phyloP scores from a whole-genome alignment of 30 jellyfish, hydroid and myxozoan genomes.

The Cassiopea andromeda region DNA sequence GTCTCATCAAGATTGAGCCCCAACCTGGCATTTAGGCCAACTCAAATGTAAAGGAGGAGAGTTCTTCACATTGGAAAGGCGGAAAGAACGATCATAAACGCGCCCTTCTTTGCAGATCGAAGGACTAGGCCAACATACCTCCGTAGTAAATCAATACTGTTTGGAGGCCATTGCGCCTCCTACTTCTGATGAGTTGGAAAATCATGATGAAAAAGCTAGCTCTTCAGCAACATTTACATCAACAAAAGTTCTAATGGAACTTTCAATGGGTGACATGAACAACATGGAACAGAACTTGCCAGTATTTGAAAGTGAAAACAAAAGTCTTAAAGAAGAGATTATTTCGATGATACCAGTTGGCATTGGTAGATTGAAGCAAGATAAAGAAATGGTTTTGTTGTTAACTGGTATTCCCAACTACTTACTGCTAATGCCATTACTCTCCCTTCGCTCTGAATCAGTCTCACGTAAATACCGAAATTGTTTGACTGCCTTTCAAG shows the following conservation, averaged over 20 bases:
- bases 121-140: slow-evolving; percentile 9
- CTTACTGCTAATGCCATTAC: not conserved
- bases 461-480: slow-evolving; percentile 13
- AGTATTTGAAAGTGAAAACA: not conserved
- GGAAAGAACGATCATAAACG: not conserved
- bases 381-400: slow-evolving; percentile 14
- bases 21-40: slow-evolving; percentile 22
- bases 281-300: slow-evolving; percentile 17
- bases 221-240: slow-evolving; percentile 3
- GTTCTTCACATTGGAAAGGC: slow-evolving; percentile 22
- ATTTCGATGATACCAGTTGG: slow-evolving; percentile 8
- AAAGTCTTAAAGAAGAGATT: slow-evolving; percentile 1
- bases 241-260: not conserved
- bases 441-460: slow-evolving; percentile 11
- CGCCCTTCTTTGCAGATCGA: not conserved
- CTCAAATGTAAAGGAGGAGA: slow-evolving; percentile 6
- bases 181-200: not conserved
- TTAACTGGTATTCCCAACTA: slow-evolving; percentile 4
- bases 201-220: not conserved
- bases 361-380: slow-evolving; percentile 5
- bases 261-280: not conserved
- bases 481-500: slow-evolving; percentile 21
- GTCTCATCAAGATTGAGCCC: slow-evolving; percentile 29
- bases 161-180: not conserved
- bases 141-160: not conserved